A percentile compares a stretch with the other conserved stretches of the same genome.
phyloP scores from a whole-genome alignment of 2,113 vertebrate species.

The Barbus barbus region DNA sequence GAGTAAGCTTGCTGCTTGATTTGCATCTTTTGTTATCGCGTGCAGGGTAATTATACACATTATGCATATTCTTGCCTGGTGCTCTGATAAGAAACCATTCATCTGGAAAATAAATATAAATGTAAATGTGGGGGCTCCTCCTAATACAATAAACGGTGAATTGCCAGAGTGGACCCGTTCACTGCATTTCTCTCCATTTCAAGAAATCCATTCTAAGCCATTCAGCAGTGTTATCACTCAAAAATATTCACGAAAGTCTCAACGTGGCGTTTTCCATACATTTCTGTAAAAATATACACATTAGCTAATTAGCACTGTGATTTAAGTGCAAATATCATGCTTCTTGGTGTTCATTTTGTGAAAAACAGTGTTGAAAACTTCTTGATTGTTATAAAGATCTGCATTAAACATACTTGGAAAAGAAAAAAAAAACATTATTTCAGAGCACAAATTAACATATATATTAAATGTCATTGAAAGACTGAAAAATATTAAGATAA shows the following conservation, averaged over 20 bases:
- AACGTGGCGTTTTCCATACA: neutral
- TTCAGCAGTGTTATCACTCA: neutral
- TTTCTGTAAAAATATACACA: neutral
- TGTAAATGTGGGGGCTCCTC: slow-evolving; percentile 6
- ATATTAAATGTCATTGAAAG: neutral
- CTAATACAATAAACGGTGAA: neutral
- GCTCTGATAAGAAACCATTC: slow-evolving; percentile 22
- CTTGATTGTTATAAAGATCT: neutral
- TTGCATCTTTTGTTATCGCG: slow-evolving; percentile 30
- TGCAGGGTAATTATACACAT: slow-evolving; percentile 24
- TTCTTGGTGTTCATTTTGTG: neutral
- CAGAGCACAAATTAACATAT: neutral
- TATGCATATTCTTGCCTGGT: neutral
- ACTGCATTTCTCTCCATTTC: neutral
- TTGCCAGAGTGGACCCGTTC: neutral
- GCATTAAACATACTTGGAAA: neutral
- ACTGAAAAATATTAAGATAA: neutral
- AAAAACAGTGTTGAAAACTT: neutral
- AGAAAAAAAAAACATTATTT: neutral
- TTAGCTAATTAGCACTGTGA: neutral
- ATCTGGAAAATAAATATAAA: slow-evolving; percentile 13
- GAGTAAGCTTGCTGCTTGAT: neutral
- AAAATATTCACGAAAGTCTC: neutral
- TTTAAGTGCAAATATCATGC: neutral
- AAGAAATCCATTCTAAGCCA: neutral